These are phyloP conservation scores for Drosophila pandora DNA, from an alignment of 1,140 invertebrate genomes.

Conservation along the genomic window DNA sequence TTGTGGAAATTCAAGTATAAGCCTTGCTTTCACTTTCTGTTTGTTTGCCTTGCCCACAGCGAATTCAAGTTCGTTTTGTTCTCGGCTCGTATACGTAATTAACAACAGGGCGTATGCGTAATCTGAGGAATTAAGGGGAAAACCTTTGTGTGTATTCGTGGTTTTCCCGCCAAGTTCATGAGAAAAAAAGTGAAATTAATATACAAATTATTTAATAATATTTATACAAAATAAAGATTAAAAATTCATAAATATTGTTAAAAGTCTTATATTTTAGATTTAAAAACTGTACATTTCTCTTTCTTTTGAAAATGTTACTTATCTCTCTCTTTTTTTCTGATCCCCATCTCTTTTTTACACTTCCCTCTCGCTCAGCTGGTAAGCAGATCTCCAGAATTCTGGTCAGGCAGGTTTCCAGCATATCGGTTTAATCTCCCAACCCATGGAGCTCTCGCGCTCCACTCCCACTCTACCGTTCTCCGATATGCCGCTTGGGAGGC, in stretches of 20 bases:
- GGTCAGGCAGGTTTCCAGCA: slow-evolving; percentile 59
- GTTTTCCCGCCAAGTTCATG: neutral
- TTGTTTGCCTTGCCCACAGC: slow-evolving; percentile 17
- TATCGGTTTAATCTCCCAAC: slow-evolving; percentile 9
- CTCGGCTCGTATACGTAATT: slow-evolving; percentile 31
- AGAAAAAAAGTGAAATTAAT: no score
- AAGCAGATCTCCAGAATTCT: slow-evolving; percentile 41
- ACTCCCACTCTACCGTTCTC: neutral
- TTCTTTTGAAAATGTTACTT: neutral
- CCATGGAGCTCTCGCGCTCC: neutral
- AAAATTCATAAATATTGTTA: neutral
- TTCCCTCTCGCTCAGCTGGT: slow-evolving; percentile 11
- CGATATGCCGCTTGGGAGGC: neutral
- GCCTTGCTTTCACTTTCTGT: slow-evolving; percentile 52
- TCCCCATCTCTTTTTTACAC: slow-evolving; percentile 17
- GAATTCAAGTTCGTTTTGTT: slow-evolving; percentile 41
- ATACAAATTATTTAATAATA: no score
- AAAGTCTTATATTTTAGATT: neutral
- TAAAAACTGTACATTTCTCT: neutral
- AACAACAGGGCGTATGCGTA: slow-evolving; percentile 28
- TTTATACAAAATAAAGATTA: no score
- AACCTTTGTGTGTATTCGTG: neutral
- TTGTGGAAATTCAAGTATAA: slow-evolving; percentile 38
- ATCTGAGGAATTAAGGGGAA: neutral
- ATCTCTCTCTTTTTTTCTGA: neutral